Percentiles rank a stretch among this genome's conserved stretches.
phyloP scores from a whole-genome alignment of 2,797 vertebrate species.

The Odontamblyopus rebecca region DNA sequence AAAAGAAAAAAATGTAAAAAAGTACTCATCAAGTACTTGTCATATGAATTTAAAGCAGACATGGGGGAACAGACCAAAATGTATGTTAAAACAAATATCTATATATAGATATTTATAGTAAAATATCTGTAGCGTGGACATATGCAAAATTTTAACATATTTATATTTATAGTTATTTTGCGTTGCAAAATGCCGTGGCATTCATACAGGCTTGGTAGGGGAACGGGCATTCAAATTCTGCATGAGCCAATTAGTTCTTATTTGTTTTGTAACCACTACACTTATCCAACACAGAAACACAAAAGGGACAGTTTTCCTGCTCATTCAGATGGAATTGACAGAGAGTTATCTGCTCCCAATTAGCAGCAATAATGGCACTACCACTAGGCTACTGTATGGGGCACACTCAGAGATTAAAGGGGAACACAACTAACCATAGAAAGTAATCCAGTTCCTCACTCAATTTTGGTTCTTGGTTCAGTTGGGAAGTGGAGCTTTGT shows the following conservation, averaged over 20 bases:
- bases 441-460: background rate
- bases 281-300: background rate
- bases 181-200: no score
- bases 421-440: background rate
- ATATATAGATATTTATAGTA: no score
- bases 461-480: background rate
- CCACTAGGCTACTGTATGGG: no score
- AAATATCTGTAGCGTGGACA: no score
- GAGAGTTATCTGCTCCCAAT: constrained; percentile 14
- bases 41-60: no score
- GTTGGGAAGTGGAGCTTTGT: background rate
- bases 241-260: background rate
- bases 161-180: no score
- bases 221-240: background rate
- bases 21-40: no score
- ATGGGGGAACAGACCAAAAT: no score
- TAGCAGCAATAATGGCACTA: background rate
- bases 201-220: no score
- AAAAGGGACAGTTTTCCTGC: background rate
- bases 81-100: no score
- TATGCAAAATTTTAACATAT: no score
- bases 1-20: no score
- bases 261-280: background rate
- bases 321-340: background rate
- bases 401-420: background rate